phyloP scores from a whole-genome alignment of 2,888 invertebrate species.

The Pollenia amentaria region DNA sequence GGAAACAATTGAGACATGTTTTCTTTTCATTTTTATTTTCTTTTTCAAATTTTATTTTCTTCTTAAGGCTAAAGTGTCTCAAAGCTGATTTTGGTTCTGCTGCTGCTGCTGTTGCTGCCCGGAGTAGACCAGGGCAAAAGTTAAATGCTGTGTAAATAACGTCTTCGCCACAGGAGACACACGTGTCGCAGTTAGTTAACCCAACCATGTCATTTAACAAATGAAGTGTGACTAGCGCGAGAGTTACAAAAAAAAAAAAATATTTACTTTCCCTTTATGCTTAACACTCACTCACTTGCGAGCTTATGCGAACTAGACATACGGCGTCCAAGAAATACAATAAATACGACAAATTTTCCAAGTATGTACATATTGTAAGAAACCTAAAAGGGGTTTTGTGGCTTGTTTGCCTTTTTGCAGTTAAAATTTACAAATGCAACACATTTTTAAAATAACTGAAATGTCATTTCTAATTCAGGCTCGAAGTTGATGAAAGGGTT shows the following conservation, averaged over 20 bases:
- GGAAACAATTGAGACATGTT: slow-evolving; percentile 65
- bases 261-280: slow-evolving; percentile 55
- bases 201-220: slow-evolving; percentile 71
- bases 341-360: slow-evolving; percentile 8
- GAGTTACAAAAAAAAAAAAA: slow-evolving; percentile 39
- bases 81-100: slow-evolving; percentile 51
- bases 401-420: slow-evolving; percentile 35
- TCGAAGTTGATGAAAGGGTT: background rate
- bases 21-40: background rate
- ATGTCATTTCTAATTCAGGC: slow-evolving; percentile 32
- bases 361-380: background rate
- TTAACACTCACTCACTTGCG: background rate
- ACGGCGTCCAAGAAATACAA: background rate
- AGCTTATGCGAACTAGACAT: background rate
- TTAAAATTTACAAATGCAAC: slow-evolving; percentile 41
- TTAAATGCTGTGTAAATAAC: slow-evolving; percentile 66
- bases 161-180: slow-evolving; percentile 70
- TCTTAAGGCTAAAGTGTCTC: slow-evolving; percentile 48
- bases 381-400: slow-evolving; percentile 6
- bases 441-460: slow-evolving; percentile 16
- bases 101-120: slow-evolving; percentile 3
- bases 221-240: slow-evolving; percentile 69
- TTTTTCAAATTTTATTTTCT: background rate
- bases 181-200: slow-evolving; percentile 70
- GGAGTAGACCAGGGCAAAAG: slow-evolving; percentile 56